Evolutionary conservation across 1,140 invertebrate species (phyloP), one percentile per base, ranked within the genome.

Genomic region (Caenorhabditis remanei): DNA sequence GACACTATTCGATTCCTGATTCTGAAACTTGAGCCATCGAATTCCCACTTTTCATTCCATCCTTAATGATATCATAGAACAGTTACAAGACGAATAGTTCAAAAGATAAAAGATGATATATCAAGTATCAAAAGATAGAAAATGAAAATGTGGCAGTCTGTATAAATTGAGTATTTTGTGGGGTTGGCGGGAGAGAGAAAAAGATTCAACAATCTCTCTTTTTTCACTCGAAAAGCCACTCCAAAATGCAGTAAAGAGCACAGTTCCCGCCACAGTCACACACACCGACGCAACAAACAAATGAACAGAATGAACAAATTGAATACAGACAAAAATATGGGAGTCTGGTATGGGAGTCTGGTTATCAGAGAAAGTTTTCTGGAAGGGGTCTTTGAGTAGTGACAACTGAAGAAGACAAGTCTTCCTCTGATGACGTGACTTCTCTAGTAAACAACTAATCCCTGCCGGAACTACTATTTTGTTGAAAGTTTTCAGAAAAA

Each of bases 241-340:
- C 46, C 6, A 79, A 79, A 79, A 79, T 79, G 71, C 71, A 79
- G 43, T 79, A 79, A 79, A 79, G 71, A 79, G 71, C 71, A 50
- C 46, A 79, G 71, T 79, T 79, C 71, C 71, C 71, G 71, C 71
- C 63, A 67, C 71, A 79, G 7, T n/a, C 41, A 71, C 67, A 14
- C 11, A 4, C 67, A 71, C 67, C 67, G 24, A 46, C 43, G 67
- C 14, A 71, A 79, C 71, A 79, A 79, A 79, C 71, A 79, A 79
- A 79, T 79, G n/a, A 14, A 63, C 21, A 63, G 11, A 32, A 24
- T 4, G 11, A 63, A 32, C 14, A 13, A 40, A 63, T 63, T 63
- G n/a, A 21, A 11, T 21, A 40, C 8, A 63, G 11, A 9, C 61
- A 63, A 63, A 63, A 32, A 63, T 13, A 11, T 9, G 14, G 19